phyloP scores from a whole-genome alignment of 2,888 invertebrate genomes.

The Pandemis corylana region DNA sequence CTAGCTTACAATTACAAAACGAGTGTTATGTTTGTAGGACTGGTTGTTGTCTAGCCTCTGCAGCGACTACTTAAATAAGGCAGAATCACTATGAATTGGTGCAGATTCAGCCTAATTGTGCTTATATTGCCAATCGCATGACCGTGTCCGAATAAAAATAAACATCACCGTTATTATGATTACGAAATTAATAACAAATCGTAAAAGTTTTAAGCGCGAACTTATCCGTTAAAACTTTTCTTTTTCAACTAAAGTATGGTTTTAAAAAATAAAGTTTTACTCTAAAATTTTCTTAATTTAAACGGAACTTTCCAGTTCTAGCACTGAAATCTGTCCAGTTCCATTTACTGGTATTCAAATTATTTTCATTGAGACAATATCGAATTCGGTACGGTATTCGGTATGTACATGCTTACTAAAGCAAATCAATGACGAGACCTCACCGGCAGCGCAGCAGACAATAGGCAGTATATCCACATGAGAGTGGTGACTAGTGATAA shows the following conservation, averaged over 20 bases:
- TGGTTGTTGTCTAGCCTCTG: not conserved
- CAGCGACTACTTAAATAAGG: not conserved
- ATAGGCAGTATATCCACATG: constrained; percentile 45
- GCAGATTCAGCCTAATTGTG: not conserved
- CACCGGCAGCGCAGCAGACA: constrained; percentile 43
- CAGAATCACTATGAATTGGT: not conserved
- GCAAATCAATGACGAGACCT: constrained; percentile 38
- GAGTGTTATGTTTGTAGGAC: not conserved
- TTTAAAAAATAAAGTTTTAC: not conserved
- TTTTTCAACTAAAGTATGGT: not conserved
- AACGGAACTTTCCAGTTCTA: not conserved
- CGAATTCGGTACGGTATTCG: not conserved
- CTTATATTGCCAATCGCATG: not conserved
- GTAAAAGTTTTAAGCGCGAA: not conserved
- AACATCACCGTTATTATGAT: not conserved
- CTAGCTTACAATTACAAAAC: constrained; percentile 2
- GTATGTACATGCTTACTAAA: constrained; percentile 16
- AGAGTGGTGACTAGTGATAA: constrained; percentile 48
- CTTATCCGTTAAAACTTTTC: not conserved
- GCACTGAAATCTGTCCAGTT: not conserved
- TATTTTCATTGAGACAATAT: not conserved
- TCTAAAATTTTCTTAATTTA: not conserved
- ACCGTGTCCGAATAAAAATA: not conserved
- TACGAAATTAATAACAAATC: not conserved
- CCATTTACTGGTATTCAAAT: not conserved